Evolutionary conservation across 2,797 vertebrate genomes (phyloP), one percentile per base, ranked within the genome.

Genomic region (Pseudochirops cupreus): DNA sequence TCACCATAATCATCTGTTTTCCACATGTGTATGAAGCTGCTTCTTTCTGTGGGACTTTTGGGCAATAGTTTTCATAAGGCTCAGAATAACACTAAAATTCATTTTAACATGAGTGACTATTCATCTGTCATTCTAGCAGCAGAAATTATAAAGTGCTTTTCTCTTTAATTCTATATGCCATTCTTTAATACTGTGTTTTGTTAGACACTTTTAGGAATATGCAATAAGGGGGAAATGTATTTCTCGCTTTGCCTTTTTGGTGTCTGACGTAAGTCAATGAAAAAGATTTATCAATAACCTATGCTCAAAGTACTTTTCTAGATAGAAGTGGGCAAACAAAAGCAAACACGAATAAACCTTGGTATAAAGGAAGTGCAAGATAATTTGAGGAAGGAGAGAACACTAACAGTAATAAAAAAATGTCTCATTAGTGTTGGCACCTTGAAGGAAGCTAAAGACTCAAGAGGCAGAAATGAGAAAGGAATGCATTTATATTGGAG

Each of bases 71-170:
- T 95, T 95, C 18, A 56, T 11, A 95, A 29, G 94, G 21, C 52
- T 50, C 55, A 26, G 90, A 74, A 96, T 3, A 94, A 94, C 91
- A 95, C 46, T 93, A 91, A 95, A 93, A 94, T 96, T 95, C 46
- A 87, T 92, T 93, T 67, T 46, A 31, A 94, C 24, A 26, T 1
- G n/a, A n/a, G 62, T 56, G n/a, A 56, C 92, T 89, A 93, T 94
- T 95, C 92, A 90, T 74, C 87, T 94, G 29, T 16, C 90, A 96
- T 46, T 59, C 57, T 0, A 90, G 82, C 24, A 95, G 50, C 39
- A 57, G 31, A 74, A 95, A 95, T 29, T 91, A 94, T 95, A 91
- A 62, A 91, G 91, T 57, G 90, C 18, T 93, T 97, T 94, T 89
- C 91, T 67, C 58, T 90, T 94, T 95, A 91, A 54, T 52, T 94